phyloP scores from a whole-genome alignment of 2,113 vertebrate genomes.

The Shinisaurus crocodilurus region DNA sequence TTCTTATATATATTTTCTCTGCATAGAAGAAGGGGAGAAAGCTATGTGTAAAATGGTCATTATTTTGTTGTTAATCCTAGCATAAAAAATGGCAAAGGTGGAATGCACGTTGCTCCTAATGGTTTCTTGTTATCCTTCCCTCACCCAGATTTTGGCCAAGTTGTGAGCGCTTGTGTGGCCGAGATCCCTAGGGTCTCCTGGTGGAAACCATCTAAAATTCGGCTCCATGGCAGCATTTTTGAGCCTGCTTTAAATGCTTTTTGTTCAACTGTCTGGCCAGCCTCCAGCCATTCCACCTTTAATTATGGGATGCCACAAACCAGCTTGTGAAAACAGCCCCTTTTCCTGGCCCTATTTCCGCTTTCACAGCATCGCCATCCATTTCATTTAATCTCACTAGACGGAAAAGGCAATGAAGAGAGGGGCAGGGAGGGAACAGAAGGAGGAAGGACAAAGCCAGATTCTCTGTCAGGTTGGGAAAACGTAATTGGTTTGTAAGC shows the following conservation, averaged over 20 bases:
- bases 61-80: not conserved
- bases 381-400: slow-evolving; percentile 50
- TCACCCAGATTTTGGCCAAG: not conserved
- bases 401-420: not conserved
- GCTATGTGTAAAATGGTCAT: too few relatives aligned
- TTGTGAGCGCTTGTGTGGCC: not conserved
- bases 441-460: slow-evolving; percentile 36
- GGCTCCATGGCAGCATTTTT: slow-evolving; percentile 25
- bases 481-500: slow-evolving; percentile 57
- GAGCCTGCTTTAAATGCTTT: slow-evolving; percentile 17
- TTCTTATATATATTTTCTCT: too few relatives aligned
- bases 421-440: slow-evolving; percentile 22
- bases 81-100: slow-evolving; percentile 8
- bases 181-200: accelerated
- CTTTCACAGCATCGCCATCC: slow-evolving; percentile 36
- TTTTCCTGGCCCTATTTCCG: slow-evolving; percentile 27
- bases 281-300: slow-evolving; percentile 48
- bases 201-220: slow-evolving; percentile 39
- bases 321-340: slow-evolving; percentile 44
- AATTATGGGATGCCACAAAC: slow-evolving; percentile 49
- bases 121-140: slow-evolving; percentile 10
- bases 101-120: slow-evolving; percentile 14
- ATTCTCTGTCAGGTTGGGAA: slow-evolving; percentile 58
- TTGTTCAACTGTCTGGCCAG: slow-evolving; percentile 43
- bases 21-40: too few relatives aligned